Base-by-base conservation (phyloP, 92 coral and sea anemone species). In the Epizoanthus stellaris region DNA sequence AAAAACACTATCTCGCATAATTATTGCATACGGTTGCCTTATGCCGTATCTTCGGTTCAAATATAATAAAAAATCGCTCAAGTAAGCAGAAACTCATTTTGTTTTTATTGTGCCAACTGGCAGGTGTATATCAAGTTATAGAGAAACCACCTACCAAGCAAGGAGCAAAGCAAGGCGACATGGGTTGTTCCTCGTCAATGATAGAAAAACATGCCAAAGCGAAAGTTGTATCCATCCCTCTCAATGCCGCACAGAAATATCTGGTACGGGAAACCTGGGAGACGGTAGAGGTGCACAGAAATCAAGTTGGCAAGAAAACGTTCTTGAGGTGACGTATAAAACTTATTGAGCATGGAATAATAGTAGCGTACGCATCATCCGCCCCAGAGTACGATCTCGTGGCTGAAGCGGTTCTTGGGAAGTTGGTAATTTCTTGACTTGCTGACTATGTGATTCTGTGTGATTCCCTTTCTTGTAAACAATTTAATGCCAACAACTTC, bases 261-360 rank as follows among this genome's bases (percentile, higher is more conserved):
- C 88, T 93, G 13, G 97, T 93, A 1, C 83, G 95, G 15, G 97
- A 93, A n/a, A 93, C 97, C 0, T 93, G 97, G 97, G 97, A 93
- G 68, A 93, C 93, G 1, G 87, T 93, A 1, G 95, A 93, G 11
- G 64, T 56, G 6, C 97, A 91, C 81, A 89, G 86, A 80, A 89
- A 59, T 61, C 72, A 77, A 1, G 95, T 93, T 20, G 97, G 97
- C 0, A 93, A 93, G 82, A 89, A 85, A 38, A 87, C 92, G 72
- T 93, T 93, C 89, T 56, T 93, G 68, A 93, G 97, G 97, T 93
- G 70, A 83, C 71, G 16, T 17, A 53, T 75, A 12, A 30, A 47
- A 56, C 14, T 52, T 12, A 11, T 52, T 9, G 56, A 10, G 56
- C 56, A 9, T 52, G 56, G 3, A 52, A 52, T 52, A 1, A 3